Conservation (phyloP, 2,888 invertebrate species). For the Reticulitermes lucifugus region DNA sequence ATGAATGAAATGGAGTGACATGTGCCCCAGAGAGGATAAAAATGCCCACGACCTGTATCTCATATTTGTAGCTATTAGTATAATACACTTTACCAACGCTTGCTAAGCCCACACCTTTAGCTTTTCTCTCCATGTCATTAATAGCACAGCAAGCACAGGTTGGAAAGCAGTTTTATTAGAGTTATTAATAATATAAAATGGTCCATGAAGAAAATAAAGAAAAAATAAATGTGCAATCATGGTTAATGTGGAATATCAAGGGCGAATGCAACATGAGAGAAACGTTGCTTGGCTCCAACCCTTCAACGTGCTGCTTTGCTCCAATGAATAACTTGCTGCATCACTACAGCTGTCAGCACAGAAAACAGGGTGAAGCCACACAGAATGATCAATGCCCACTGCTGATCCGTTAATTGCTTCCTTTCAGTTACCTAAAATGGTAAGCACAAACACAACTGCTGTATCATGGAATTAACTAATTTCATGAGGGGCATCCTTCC, state of each 20-base stretch:
- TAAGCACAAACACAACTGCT: background rate
- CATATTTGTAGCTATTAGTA: slow-evolving; percentile 25
- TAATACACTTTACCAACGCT: slow-evolving; percentile 22
- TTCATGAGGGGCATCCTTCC: no score
- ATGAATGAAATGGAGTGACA: background rate
- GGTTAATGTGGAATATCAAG: slow-evolving; percentile 35
- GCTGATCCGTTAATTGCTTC: slow-evolving; percentile 68
- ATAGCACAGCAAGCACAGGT: slow-evolving; percentile 42
- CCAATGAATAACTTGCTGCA: slow-evolving; percentile 65
- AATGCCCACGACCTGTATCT: slow-evolving; percentile 18
- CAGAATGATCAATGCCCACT: slow-evolving; percentile 74
- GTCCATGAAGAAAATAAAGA: slow-evolving; percentile 40
- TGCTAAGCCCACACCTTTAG: slow-evolving; percentile 14
- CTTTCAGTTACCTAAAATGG: slow-evolving; percentile 57
- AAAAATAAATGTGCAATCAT: slow-evolving; percentile 33
- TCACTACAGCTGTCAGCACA: slow-evolving; percentile 71
- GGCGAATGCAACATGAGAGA: background rate
- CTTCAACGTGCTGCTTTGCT: slow-evolving; percentile 23
- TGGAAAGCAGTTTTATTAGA: slow-evolving; percentile 47
- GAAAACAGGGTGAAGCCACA: slow-evolving; percentile 72
- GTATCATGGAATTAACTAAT: no score
- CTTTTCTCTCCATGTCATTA: slow-evolving; percentile 25
- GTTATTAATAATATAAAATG: slow-evolving; percentile 38
- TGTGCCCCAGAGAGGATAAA: slow-evolving; percentile 30
- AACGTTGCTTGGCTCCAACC: background rate